Evolutionary conservation across 2,797 vertebrate genomes (phyloP), one percentile per base, ranked within the genome.

Genomic region (Urocyon cinereoargenteus): DNA sequence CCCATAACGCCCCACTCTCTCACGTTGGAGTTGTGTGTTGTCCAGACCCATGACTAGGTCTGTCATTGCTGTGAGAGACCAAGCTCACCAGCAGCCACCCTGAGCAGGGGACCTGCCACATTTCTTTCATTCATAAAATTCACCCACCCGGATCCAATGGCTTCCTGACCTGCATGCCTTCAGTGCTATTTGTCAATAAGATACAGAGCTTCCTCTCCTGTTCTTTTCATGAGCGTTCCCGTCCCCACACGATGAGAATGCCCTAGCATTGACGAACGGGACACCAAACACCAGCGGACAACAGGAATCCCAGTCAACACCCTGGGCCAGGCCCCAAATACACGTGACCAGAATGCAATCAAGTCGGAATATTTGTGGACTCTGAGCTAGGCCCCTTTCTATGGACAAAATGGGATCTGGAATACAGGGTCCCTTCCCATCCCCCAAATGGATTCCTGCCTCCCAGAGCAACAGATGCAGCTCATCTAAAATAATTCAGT

Each of bases 151-250:
- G 77, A 87, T 18, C 93, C 89, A 82, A n/a, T 89, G 66, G 11
- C 91, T 97, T 97, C 96, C 96, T 66, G 73, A 96, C 53, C 77
- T 51, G 61, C 16, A 28, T 82, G 12, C 86, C 53, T 94, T 93
- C 64, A 9, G 91, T 94, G 51, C 86, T 61, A 34, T 82, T 55
- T 96, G 12, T 96, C 93, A 94, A 14, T 66, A 87, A 85, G 68
- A 92, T 19, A 86, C 45, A 70, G 93, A 34, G 16, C 73, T 15
- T 90, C 88, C 49, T 94, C 96, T 59, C 34, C 34, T 91, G 8
- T 95, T 92, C 68, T 96, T 97, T 90, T 97, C 86, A 90, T 94
- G 86, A 97, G 93, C 86, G 57, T 22, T 96, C 96, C 96, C 91
- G 6, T 55, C 3, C 75, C 85, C 18, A 24, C 31, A 15, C 8